A percentile compares a stretch with the other conserved stretches of the same genome.
Conservation (phyloP, 2,888 invertebrate species). For the Drosophila sordidapex region DNA sequence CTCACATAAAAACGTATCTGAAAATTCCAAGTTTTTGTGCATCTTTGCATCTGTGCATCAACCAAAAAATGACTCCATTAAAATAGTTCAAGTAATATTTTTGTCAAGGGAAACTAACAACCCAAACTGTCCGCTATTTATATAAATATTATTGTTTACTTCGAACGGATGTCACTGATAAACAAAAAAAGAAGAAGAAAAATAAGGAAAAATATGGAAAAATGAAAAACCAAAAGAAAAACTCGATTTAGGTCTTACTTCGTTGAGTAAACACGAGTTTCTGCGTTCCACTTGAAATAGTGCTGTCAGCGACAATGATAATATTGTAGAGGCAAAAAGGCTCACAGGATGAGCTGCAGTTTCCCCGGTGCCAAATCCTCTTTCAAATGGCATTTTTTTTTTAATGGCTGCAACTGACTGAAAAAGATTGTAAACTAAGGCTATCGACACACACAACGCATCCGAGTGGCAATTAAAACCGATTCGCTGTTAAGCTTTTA, state of each 20-base stretch:
- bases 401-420: not conserved
- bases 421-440: not conserved
- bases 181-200: not conserved
- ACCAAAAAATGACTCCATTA: not conserved
- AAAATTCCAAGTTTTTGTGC: not conserved
- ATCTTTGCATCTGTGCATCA: not conserved
- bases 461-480: constrained; percentile 25
- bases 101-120: not conserved
- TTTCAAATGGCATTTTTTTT: constrained; percentile 12
- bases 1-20: not conserved
- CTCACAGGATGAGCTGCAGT: constrained; percentile 4
- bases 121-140: not conserved
- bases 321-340: constrained; percentile 37
- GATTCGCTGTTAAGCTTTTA: constrained; percentile 16
- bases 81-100: not conserved
- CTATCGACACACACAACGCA: not conserved
- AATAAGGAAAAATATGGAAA: not conserved
- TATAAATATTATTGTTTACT: constrained; percentile 27
- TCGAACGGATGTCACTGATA: constrained; percentile 7
- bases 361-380: not conserved
- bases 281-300: constrained; percentile 46
- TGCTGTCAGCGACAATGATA: constrained; percentile 32
- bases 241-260: constrained; percentile 1
- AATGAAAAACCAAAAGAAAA: not conserved
- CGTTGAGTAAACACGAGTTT: constrained; percentile 43